A percentile compares a stretch with the other conserved stretches of the same genome.
phyloP scores from a whole-genome alignment of 2,888 invertebrate genomes.

The Formica aserva region DNA sequence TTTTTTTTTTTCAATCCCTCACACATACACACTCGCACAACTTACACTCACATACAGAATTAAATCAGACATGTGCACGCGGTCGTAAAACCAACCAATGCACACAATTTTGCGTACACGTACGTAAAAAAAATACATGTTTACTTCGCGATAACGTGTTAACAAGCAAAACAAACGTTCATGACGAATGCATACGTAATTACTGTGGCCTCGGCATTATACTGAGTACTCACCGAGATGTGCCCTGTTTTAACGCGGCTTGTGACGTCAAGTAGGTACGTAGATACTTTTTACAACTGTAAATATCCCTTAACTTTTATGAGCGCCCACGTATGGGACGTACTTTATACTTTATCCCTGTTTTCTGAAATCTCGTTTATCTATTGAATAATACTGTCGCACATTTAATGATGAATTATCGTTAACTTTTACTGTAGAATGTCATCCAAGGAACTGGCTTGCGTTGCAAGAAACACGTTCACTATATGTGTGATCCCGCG shows the following conservation, averaged over 20 bases:
- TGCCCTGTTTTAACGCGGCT: constrained; percentile 86
- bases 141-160: constrained; percentile 44
- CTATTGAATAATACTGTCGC: neutral
- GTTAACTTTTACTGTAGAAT: constrained; percentile 4
- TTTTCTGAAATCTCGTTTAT: constrained; percentile 15
- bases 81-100: constrained; percentile 18
- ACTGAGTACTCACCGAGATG: constrained; percentile 85
- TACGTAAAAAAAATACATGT: constrained; percentile 27
- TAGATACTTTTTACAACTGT: constrained; percentile 79
- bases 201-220: constrained; percentile 76
- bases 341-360: neutral
- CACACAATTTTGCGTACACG: constrained; percentile 24
- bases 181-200: constrained; percentile 71
- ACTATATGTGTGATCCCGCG: constrained; percentile 53
- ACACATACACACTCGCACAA: neutral
- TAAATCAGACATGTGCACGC: constrained; percentile 15
- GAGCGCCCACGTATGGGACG: constrained; percentile 22
- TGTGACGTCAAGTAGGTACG: constrained; percentile 86
- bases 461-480: constrained; percentile 43
- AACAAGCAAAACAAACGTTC: constrained; percentile 59
- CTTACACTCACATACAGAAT: neutral
- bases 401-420: constrained; percentile 13
- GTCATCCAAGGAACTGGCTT: constrained; percentile 38
- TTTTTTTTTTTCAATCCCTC: neutral
- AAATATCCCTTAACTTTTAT: constrained; percentile 59